Conservation (phyloP, 2,797 vertebrate genomes). For the Streptopelia turtur region DNA sequence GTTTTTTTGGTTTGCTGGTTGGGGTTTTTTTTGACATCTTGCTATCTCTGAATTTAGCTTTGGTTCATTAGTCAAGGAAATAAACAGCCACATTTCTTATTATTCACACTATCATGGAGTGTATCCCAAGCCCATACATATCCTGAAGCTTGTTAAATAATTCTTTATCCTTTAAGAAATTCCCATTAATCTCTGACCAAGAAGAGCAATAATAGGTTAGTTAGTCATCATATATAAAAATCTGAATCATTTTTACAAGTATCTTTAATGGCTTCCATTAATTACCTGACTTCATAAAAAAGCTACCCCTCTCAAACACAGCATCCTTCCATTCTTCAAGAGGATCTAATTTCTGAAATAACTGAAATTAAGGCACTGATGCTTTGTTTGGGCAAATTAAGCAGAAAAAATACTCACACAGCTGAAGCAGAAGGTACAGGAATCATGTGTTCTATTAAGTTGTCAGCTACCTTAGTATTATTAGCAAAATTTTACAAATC, state of each 20-base stretch:
- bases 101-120: constrained; percentile 60
- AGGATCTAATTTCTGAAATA: constrained; percentile 72
- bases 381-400: constrained; percentile 68
- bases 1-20: neutral
- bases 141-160: constrained; percentile 77
- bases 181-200: constrained; percentile 79
- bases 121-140: constrained; percentile 69
- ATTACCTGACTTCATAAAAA: constrained; percentile 70
- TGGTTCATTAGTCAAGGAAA: constrained; percentile 77
- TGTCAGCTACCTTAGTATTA: constrained; percentile 51
- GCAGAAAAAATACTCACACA: constrained; percentile 22
- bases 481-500: constrained; percentile 59
- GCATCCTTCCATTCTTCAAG: constrained; percentile 70
- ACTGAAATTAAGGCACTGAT: constrained; percentile 71
- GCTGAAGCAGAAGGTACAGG: constrained; percentile 47
- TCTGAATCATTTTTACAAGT: constrained; percentile 77
- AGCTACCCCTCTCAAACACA: constrained; percentile 35
- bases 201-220: constrained; percentile 79
- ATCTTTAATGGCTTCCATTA: constrained; percentile 77
- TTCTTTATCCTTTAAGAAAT: constrained; percentile 80
- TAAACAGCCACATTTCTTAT: constrained; percentile 71
- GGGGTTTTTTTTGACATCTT: constrained; percentile 65
- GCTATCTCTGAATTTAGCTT: constrained; percentile 64
- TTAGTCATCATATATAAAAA: constrained; percentile 79
- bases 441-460: constrained; percentile 18